These are phyloP conservation scores for Gnatocerus cornutus DNA, from an alignment of 2,888 invertebrate genomes.

Conservation along the genomic window DNA sequence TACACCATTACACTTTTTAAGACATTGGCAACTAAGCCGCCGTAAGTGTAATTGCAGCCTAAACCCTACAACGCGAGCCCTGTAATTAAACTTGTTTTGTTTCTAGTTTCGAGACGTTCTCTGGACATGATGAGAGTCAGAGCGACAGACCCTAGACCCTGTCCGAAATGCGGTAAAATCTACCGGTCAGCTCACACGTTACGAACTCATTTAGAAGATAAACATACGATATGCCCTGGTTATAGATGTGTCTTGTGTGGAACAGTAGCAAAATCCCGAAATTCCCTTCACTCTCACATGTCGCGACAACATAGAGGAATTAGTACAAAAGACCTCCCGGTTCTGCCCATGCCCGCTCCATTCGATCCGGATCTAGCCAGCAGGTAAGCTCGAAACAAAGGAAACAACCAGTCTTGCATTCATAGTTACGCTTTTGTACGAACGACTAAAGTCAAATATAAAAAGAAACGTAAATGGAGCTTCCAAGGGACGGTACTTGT, in stretches of 20 bases:
- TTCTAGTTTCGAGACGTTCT: conserved; percentile 82
- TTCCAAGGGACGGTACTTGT: conserved; percentile 8
- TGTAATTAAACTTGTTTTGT: conserved; percentile 15
- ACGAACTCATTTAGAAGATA: conserved; percentile 93
- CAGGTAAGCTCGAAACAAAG: conserved; percentile 71
- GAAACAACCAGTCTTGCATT: conserved; percentile 26
- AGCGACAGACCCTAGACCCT: conserved; percentile 93
- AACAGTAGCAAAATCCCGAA: conserved; percentile 93
- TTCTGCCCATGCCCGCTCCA: conserved; percentile 92
- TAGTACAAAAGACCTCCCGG: conserved; percentile 93
- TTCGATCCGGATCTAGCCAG: conserved; percentile 93
- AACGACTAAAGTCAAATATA: conserved; percentile 2
- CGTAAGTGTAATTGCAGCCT: not conserved
- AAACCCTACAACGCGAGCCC: not conserved
- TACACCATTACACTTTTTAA: not conserved
- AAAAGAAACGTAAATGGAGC: not conserved
- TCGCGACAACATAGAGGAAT: conserved; percentile 94
- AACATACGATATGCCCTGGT: conserved; percentile 94
- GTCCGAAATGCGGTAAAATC: conserved; percentile 94
- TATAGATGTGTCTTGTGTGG: conserved; percentile 94
- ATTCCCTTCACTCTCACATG: conserved; percentile 95
- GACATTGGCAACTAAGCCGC: not conserved
- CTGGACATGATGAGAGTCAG: conserved; percentile 90
- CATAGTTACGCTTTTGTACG: conserved; percentile 15
- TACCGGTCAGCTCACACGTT: conserved; percentile 93